Evolutionary conservation across 2,113 vertebrate genomes (phyloP).

Genomic region (Hippoglossus stenolepis): DNA sequence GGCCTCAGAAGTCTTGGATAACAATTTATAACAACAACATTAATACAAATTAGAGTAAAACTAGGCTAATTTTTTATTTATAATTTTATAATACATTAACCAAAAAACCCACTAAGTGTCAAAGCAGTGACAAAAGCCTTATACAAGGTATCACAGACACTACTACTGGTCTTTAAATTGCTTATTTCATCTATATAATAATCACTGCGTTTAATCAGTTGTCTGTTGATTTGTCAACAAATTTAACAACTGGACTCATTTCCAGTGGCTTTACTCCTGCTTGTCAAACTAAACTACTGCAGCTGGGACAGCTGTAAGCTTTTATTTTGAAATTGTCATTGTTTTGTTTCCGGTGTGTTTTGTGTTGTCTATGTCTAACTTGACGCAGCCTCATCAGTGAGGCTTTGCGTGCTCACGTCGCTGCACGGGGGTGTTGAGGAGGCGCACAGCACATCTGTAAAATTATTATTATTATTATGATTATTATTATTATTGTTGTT

Average conservation of each 20-base stretch:
- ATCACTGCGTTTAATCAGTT: no score
- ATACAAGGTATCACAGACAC: no score
- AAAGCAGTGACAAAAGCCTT: neutral
- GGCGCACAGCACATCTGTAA: conserved; percentile 76
- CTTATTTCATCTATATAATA: no score
- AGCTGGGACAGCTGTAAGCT: neutral
- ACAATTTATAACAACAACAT: no score
- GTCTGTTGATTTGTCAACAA: no score
- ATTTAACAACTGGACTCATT: neutral
- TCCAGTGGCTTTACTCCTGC: neutral
- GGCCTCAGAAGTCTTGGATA: no score
- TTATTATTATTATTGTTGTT: neutral
- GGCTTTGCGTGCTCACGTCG: conserved; percentile 69
- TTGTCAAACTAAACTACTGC: neutral
- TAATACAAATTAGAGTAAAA: no score
- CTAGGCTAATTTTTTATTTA: no score
- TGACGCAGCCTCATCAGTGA: conserved; percentile 29
- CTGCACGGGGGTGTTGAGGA: conserved; percentile 68
- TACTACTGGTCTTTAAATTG: no score
- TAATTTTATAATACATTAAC: neutral
- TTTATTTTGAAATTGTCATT: conserved; percentile 45
- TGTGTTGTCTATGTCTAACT: neutral
- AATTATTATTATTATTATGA: no score
- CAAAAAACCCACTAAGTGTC: neutral
- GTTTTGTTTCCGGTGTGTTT: conserved; percentile 3